phyloP scores from a whole-genome alignment of 2,797 vertebrate genomes.

The Acestrorhynchus altus region DNA sequence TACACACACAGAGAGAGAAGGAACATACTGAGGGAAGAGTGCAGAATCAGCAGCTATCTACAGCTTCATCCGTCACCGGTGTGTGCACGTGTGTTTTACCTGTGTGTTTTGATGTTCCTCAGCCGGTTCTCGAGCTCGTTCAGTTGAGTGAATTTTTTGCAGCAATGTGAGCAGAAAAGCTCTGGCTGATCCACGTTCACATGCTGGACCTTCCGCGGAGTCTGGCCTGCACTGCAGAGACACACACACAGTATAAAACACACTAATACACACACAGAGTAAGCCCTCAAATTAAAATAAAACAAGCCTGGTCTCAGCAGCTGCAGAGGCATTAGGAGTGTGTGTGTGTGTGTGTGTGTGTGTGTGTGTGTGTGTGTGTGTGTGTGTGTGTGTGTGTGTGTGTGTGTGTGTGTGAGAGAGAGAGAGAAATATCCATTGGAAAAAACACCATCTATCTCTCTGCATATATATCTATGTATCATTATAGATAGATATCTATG shows the following conservation, averaged over 20 bases:
- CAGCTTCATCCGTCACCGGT: not conserved
- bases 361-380: slow-evolving; percentile 15
- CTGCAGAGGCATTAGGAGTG: not conserved
- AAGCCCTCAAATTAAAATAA: not conserved
- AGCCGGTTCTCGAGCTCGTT: slow-evolving; percentile 95
- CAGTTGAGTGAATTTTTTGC: slow-evolving; percentile 95
- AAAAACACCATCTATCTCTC: no score
- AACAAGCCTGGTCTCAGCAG: slow-evolving; percentile 8
- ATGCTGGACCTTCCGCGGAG: slow-evolving; percentile 88
- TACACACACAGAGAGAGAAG: not conserved
- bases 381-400: slow-evolving; percentile 9
- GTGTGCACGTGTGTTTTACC: slow-evolving; percentile 73
- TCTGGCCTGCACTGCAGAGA: slow-evolving; percentile 88
- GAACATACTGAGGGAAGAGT: slow-evolving; percentile 26
- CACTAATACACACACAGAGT: not conserved
- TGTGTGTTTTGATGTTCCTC: slow-evolving; percentile 92
- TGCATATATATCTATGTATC: no score
- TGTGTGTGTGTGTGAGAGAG: no score
- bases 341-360: slow-evolving; percentile 1
- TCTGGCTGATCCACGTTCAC: slow-evolving; percentile 84
- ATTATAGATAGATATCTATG: no score
- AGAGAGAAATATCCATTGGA: no score
- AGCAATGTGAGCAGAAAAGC: slow-evolving; percentile 97
- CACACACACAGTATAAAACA: not conserved
- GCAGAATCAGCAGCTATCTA: slow-evolving; percentile 37